Evolutionary conservation across 2,113 vertebrate species (phyloP), one percentile per base, ranked within the genome.

Genomic region (Esox niger): DNA sequence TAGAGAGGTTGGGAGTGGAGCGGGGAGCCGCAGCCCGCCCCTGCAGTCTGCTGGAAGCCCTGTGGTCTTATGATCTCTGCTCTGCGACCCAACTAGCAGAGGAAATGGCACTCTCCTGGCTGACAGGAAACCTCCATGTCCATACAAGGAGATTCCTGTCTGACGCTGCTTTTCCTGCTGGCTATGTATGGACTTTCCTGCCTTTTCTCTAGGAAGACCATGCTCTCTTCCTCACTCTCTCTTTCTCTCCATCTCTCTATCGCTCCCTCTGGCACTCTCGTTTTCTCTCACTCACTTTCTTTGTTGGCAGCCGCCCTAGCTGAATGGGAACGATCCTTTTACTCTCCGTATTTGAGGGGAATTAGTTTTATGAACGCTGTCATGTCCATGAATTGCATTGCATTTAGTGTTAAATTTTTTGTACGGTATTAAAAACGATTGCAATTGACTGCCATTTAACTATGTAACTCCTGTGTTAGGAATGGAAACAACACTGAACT

Each of bases 161-260:
- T 87, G 87, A 89, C 88, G 86, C 83, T 77, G 82, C 81, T 86
- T 88, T 91, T 93, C 90, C 91, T 92, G 89, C 78, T 70, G 88
- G 81, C 91, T 91, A 93, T 93, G 90, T 92, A 91, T 90, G 91
- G 91, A 83, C 79, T 88, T 93, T 91, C 91, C 90, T 92, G 91
- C 82, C 79, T 79, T 79, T 52, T 70, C 56, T 64, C 47, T 52
- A 1, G 7, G 20, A n/a, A n/a, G 17, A 8, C 62, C 70, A 62
- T 70, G 73, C 56, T 57, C 43, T 56, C 59, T 56, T 49, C 61
- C 52, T 70, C 61, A 46, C 78, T 72, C 55, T 61, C 54, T 74
- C 26, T 69, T 10, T 63, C n/a, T 49, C 47, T 52, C 5, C 8
- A 17, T 52, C 47, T 52, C 47, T 52, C 47, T 21, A 17, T 52